Base-by-base conservation (phyloP, 2,797 vertebrate species). In the Martes flavigula region DNA sequence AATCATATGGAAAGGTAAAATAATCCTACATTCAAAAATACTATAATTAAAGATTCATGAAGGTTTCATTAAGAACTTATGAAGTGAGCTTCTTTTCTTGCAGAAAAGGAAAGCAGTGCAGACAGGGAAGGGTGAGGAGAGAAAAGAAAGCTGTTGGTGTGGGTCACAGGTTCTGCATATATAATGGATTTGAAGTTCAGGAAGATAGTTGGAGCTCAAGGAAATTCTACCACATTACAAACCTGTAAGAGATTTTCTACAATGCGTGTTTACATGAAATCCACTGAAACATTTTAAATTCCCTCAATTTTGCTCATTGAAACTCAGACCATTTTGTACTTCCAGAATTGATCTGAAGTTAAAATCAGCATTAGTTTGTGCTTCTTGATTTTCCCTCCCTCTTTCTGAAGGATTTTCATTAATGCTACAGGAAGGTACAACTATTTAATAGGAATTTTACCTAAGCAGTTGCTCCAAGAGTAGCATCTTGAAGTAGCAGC, bases 391-490 rank as follows among this genome's bases (percentile, higher is more conserved):
- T n/a, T 17, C 18, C 60, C 1, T 95, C 94, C 96, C 90, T 94
- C 64, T 75, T 93, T 40, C 5, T 1, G 7, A 58, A 98, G 14
- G 87, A 93, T 87, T 98, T 97, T 95, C 68, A 95, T 98, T 97
- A 96, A 96, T 83, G 90, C 90, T 97, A 40, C 58, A 97, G 88
- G 89, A 96, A 94, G 90, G 81, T 78, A 77, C 87, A 97, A 94
- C 75, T 72, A 96, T 97, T 96, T 97, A 97, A 96, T 96, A 96
- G 27, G 60, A 83, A 97, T 97, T 95, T 95, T 89, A 60, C 48
- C 95, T 96, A 94, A 90, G 30, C 75, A 62, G 75, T 94, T 90
- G 23, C 46, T 0, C 1, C 86, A 91, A 58, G 60, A 92, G 58
- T 79, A 96, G 81, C 48, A 38, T 85, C 64, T 75, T 85, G 40